phyloP scores from a whole-genome alignment of 2,797 vertebrate species.

The Nothura maculosa region DNA sequence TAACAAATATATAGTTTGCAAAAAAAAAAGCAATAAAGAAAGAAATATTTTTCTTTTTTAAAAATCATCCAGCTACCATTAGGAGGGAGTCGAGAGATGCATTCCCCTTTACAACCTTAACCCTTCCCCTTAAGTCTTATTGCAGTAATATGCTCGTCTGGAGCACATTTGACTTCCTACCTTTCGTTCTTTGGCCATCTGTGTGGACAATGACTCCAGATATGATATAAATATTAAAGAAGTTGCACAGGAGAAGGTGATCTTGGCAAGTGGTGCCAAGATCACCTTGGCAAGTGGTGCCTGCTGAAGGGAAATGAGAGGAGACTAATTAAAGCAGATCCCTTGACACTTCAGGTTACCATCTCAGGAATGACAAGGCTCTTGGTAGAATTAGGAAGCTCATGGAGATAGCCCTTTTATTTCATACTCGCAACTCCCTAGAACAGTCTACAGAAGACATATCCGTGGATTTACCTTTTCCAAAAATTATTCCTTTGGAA shows the following conservation, averaged over 20 bases:
- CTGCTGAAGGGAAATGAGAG: neutral
- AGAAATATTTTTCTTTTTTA: neutral
- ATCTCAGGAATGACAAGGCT: neutral
- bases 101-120: neutral
- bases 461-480: neutral
- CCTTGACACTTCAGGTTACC: neutral
- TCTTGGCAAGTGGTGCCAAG: neutral
- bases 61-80: neutral
- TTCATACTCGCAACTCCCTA: neutral
- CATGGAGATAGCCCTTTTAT: neutral
- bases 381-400: neutral
- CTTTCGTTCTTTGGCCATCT: neutral
- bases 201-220: neutral
- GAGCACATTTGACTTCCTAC: slow-evolving; percentile 14
- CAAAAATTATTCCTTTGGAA: neutral
- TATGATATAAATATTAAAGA: neutral
- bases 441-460: neutral
- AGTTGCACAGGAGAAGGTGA: neutral
- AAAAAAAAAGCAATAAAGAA: neutral
- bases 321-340: neutral
- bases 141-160: neutral
- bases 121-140: neutral
- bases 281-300: neutral
- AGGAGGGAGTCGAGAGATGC: neutral
- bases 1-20: neutral